These are phyloP conservation scores for Cygnus atratus DNA, from an alignment of 2,113 vertebrate genomes.

Conservation along the genomic window DNA sequence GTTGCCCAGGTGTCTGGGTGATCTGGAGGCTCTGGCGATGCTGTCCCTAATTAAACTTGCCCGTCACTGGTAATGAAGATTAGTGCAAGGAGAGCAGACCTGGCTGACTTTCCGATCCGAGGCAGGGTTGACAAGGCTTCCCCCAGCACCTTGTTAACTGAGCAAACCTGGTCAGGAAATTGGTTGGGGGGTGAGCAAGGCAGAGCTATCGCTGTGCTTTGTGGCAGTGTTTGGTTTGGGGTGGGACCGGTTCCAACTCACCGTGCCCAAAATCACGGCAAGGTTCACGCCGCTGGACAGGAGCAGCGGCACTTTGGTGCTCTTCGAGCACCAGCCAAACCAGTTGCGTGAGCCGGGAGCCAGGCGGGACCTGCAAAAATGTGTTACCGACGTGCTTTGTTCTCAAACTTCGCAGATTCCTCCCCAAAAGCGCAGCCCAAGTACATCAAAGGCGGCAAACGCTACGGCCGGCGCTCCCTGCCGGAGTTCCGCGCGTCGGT, in stretches of 20 bases:
- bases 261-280: rapidly evolving
- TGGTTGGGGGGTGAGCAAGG: background rate
- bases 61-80: background rate
- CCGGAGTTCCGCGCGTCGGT: conserved; percentile 82
- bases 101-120: background rate
- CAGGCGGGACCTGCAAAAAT: background rate
- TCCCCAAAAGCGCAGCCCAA: conserved; percentile 90
- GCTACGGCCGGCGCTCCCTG: conserved; percentile 89
- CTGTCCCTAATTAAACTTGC: conserved; percentile 31
- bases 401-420: conserved; percentile 58
- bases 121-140: background rate
- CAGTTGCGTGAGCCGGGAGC: background rate
- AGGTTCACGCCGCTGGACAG: background rate
- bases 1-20: background rate
- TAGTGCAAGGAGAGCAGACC: background rate
- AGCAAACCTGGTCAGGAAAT: background rate
- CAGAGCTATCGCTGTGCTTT: background rate
- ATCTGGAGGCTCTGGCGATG: background rate
- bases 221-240: rapidly evolving
- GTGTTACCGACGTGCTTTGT: rapidly evolving
- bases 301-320: rapidly evolving
- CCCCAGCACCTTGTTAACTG: rapidly evolving
- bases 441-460: conserved; percentile 91
- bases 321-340: rapidly evolving
- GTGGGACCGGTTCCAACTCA: rapidly evolving